Percentiles rank a stretch among this genome's conserved stretches.
These are phyloP conservation scores for Bovichtus variegatus DNA, from an alignment of 2,797 vertebrate genomes.

Conservation along the genomic window DNA sequence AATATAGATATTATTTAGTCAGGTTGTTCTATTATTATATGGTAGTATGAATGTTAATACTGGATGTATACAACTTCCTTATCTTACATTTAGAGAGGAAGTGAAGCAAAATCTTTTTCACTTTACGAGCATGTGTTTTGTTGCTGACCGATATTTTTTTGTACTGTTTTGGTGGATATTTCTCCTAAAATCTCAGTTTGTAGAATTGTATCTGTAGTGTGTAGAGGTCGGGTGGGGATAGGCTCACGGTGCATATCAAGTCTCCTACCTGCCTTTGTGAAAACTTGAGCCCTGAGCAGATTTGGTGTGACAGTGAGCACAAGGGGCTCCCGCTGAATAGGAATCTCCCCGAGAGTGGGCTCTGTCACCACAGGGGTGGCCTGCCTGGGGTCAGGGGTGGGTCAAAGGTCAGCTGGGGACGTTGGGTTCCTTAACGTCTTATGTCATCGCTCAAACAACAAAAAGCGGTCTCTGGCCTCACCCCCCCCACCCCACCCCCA, in stretches of 20 bases:
- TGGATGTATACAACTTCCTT: no score
- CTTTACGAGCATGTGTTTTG: no score
- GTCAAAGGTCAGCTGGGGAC: slow-evolving; percentile 75
- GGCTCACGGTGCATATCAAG: slow-evolving; percentile 55
- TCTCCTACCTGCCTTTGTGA: slow-evolving; percentile 67
- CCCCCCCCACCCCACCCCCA: slow-evolving; percentile 37
- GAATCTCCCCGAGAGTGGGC: slow-evolving; percentile 55
- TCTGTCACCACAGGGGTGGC: slow-evolving; percentile 76
- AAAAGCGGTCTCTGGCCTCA: slow-evolving; percentile 54
- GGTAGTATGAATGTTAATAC: no score
- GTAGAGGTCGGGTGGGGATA: no score
- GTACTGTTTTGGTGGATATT: no score
- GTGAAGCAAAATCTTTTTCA: no score
- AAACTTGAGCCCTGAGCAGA: slow-evolving; percentile 66
- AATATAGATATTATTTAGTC: no score
- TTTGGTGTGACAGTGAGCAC: slow-evolving; percentile 63
- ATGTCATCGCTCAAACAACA: slow-evolving; percentile 78
- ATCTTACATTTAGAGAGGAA: no score
- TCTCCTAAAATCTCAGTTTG: no score
- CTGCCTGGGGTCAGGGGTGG: slow-evolving; percentile 75
- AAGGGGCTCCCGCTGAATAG: slow-evolving; percentile 67
- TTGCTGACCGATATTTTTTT: no score
- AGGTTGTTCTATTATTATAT: no score
- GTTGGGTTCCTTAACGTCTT: slow-evolving; percentile 71
- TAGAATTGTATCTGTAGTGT: no score